Base-by-base conservation (phyloP, 64 coral and sea anemone species). In the Hydrozoanthus tunicans region DNA sequence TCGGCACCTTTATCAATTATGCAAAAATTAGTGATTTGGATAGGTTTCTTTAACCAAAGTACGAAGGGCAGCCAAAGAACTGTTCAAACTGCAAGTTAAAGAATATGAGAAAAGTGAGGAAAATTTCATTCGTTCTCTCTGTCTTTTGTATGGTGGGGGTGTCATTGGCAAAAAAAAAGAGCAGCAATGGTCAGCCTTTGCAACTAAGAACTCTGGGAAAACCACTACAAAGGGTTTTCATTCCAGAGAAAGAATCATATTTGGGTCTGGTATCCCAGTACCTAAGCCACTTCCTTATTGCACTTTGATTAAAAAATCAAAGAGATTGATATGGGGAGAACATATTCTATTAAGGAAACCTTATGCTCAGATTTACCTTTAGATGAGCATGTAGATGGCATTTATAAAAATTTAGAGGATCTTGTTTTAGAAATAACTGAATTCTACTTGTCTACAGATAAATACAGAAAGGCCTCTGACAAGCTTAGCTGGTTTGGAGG, bases 151-250 rank as follows among this genome's bases (percentile, higher is more conserved):
- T 86, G 83, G 15, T 57, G 64, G 83, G 64, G 83, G 83, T 72
- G 52, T 86, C 56, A 71, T 86, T 70, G 65, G 83, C 70, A 86
- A 86, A 86, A 73, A 57, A 57, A 56, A 86, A 85, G 64, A 71
- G 83, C 64, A 86, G 65, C 51, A 56, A 57, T 3, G 52, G 56
- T 72, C 83, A 86, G 83, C 12, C 23, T 73, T 86, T 71, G 56
- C 64, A 12, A 81, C 79, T 62, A 62, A 81, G 59, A 63, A 51
- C 15, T 51, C 59, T 81, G 79, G 59, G 58, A 81, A 62, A 63
- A 81, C 58, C 9, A 81, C 58, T 64, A 63, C 27, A 60, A 81
- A 81, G 79, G 79, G 79, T 62, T 64, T 51, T 64, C 24, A 43
- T 62, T 64, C 58, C 23, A 61, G 13, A 81, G 58, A 81, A 63